Evolutionary conservation across 64 coral and sea anemone species (phyloP).

Genomic region (Porites australiensis): DNA sequence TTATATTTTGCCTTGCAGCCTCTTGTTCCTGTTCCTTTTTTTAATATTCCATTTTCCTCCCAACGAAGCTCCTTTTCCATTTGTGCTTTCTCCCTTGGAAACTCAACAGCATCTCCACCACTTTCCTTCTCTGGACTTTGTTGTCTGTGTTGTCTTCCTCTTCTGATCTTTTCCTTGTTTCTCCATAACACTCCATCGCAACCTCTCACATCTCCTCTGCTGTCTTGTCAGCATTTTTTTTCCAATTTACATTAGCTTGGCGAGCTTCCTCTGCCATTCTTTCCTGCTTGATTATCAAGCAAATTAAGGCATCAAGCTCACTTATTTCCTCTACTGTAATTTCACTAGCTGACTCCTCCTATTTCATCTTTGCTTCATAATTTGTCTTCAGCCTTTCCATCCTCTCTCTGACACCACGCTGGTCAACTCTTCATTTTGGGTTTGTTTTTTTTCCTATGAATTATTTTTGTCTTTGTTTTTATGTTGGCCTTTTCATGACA

Average conservation of each 20-base stretch:
- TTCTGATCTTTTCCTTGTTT: conserved; percentile 39
- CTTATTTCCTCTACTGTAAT: conserved; percentile 5
- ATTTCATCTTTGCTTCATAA: not conserved
- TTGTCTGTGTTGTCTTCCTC: conserved; percentile 1
- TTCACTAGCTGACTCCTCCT: conserved; percentile 6
- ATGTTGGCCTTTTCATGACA: too few relatives aligned
- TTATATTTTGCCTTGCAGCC: not conserved
- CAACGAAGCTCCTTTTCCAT: conserved; percentile 8
- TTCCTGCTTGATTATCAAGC: conserved; percentile 16
- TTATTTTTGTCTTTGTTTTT: too few relatives aligned
- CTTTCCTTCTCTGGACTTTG: not conserved
- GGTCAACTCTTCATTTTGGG: not conserved
- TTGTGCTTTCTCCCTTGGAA: not conserved
- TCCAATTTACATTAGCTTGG: not conserved
- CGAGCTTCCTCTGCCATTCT: conserved; percentile 30
- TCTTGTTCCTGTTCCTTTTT: conserved; percentile 25
- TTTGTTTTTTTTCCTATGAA: too few relatives aligned
- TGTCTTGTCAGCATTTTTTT: conserved; percentile 23
- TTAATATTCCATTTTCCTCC: not conserved
- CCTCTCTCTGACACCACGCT: not conserved
- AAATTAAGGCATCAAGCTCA: conserved; percentile 11
- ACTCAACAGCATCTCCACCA: conserved; percentile 33
- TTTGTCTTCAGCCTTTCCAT: not conserved
- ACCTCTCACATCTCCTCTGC: conserved; percentile 24
- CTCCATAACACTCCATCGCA: conserved; percentile 23